Conservation (phyloP, 2,113 vertebrate species). For the Orthonyx spaldingii region DNA sequence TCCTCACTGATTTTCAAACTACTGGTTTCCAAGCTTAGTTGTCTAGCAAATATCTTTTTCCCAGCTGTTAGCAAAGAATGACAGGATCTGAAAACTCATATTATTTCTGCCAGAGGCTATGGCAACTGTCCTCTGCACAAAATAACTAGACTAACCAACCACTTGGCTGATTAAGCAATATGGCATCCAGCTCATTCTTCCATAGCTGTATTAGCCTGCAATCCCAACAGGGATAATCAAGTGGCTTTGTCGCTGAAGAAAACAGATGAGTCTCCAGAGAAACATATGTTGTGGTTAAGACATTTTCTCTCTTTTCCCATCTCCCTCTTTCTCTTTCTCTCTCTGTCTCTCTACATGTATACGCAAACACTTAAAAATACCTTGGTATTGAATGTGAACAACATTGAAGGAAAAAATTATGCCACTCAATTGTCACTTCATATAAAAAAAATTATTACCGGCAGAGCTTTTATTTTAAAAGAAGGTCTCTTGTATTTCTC, state of each 20-base stretch:
- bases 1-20: neutral
- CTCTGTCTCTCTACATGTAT: neutral
- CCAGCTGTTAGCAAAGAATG: neutral
- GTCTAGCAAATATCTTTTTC: neutral
- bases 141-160: neutral
- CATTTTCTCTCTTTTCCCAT: neutral
- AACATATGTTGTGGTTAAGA: neutral
- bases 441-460: neutral
- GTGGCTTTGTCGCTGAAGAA: constrained; percentile 10
- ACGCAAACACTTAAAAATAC: neutral
- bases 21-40: neutral
- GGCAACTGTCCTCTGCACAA: neutral
- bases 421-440: neutral
- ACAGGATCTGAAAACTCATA: neutral
- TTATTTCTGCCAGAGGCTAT: neutral
- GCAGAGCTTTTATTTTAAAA: neutral
- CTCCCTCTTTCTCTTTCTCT: neutral
- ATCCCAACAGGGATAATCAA: neutral
- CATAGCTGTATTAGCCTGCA: neutral
- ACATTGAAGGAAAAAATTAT: neutral
- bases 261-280: constrained; percentile 1
- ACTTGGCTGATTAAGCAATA: neutral
- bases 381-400: neutral
- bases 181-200: neutral
- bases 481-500: neutral